Conservation (phyloP, 2,888 invertebrate species). For the Tetramorium bicarinatum region DNA sequence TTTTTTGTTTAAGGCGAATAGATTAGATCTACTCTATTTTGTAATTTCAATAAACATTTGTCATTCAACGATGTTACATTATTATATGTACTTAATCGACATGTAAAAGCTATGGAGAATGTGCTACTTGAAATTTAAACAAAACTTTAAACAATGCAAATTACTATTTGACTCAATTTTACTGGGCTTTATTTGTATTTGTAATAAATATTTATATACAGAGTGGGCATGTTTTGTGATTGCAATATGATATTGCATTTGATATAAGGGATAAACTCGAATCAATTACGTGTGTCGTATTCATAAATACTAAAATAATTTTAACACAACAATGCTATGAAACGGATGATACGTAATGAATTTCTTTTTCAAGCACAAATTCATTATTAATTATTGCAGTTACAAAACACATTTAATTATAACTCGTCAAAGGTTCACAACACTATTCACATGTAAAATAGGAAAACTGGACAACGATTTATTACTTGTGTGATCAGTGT, state of each 20-base stretch:
- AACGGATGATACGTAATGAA: background rate
- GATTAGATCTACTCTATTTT: conserved; percentile 43
- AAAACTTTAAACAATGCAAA: conserved; percentile 30
- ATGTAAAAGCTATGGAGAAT: conserved; percentile 17
- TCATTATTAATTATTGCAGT: conserved; percentile 1
- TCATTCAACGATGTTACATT: conserved; percentile 38
- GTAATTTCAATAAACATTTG: conserved; percentile 43
- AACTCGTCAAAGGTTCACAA: conserved; percentile 20
- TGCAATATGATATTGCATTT: conserved; percentile 15
- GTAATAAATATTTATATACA: conserved; percentile 29
- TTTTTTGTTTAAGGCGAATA: conserved; percentile 34
- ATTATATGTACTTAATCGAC: conserved; percentile 36
- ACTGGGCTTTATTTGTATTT: conserved; percentile 27
- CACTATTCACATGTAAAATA: conserved; percentile 48
- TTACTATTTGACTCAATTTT: conserved; percentile 24
- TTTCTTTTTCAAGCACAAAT: conserved; percentile 8
- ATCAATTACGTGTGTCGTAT: background rate
- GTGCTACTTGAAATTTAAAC: conserved; percentile 27
- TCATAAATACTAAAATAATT: conserved; percentile 26
- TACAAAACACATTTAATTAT: conserved; percentile 37
- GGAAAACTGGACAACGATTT: conserved; percentile 45
- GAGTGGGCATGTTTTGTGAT: conserved; percentile 36
- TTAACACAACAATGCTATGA: background rate
- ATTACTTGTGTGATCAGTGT: conserved; percentile 55
- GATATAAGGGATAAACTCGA: conserved; percentile 1